Evolutionary conservation across 2,888 invertebrate species (phyloP).

Genomic region (Tuberolachnus salignus): DNA sequence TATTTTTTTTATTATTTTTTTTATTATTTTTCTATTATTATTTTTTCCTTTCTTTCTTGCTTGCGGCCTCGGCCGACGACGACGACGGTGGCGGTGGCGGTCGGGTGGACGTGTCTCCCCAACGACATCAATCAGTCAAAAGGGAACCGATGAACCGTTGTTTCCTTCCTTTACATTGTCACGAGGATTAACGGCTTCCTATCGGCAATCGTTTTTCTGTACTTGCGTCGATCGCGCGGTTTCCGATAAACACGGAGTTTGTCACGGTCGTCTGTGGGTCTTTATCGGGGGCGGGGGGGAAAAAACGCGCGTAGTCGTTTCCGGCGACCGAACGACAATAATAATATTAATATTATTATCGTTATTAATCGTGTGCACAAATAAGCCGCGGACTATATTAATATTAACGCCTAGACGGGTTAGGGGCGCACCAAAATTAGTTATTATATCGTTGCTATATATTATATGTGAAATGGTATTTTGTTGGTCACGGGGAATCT

Average conservation of each 20-base stretch:
- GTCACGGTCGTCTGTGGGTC: slow-evolving; percentile 48
- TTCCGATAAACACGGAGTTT: slow-evolving; percentile 10
- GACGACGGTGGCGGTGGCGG: too few species aligned
- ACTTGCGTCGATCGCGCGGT: neutral
- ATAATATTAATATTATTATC: neutral
- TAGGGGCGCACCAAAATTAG: too few species aligned
- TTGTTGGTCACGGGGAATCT: too few species aligned
- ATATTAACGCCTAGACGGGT: neutral
- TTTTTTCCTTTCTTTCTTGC: too few species aligned
- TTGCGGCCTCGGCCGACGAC: neutral
- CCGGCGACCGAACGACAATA: slow-evolving; percentile 24
- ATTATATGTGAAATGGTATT: too few species aligned
- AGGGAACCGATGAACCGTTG: slow-evolving; percentile 56
- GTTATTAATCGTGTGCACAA: neutral
- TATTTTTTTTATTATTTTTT: slow-evolving; percentile 21
- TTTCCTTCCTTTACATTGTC: slow-evolving; percentile 56
- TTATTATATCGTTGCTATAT: too few species aligned
- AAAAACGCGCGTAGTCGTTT: slow-evolving; percentile 20
- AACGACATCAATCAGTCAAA: slow-evolving; percentile 53
- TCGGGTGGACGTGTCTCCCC: slow-evolving; percentile 11
- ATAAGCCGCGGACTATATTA: neutral
- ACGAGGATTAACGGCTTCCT: slow-evolving; percentile 55
- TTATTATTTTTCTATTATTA: too few species aligned
- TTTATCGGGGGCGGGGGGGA: too few species aligned
- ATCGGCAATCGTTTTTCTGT: slow-evolving; percentile 29